Evolutionary conservation across 2,113 vertebrate genomes (phyloP), one percentile per base, ranked within the genome.

Genomic region (Maccullochella peelii): DNA sequence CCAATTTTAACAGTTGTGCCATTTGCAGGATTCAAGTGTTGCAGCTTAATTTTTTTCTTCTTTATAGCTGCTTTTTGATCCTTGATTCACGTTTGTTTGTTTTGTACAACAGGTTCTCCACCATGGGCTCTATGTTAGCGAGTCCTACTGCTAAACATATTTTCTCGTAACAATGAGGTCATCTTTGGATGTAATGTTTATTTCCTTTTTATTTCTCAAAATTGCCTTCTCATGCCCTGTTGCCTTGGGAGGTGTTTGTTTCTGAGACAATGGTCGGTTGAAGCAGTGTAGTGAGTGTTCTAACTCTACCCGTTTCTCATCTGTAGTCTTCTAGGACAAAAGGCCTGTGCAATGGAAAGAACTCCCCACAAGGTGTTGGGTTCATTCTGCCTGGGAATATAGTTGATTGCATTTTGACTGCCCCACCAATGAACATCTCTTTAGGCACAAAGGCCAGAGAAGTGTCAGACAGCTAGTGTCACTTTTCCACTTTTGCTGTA

Each of bases 321-420:
- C 76, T 88, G 74, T 77, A 70, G 67, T 59, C 65, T 77, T 8
- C 66, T 8, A 5, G n/a, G 21, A 79, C 55, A n/a, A n/a, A n/a
- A 57, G 66, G 73, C n/a, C n/a, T n/a, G n/a, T n/a, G n/a, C n/a
- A n/a, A n/a, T n/a, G n/a, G n/a, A n/a, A n/a, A n/a, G n/a, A n/a
- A n/a, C n/a, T n/a, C n/a, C n/a, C n/a, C n/a, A n/a, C n/a, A n/a
- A n/a, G n/a, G n/a, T n/a, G n/a, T n/a, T n/a, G n/a, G n/a, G n/a
- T n/a, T n/a, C n/a, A n/a, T n/a, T n/a, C n/a, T n/a, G n/a, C n/a
- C n/a, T n/a, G n/a, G n/a, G n/a, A n/a, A n/a, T n/a, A n/a, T n/a
- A n/a, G n/a, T 76, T 92, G 92, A 94, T 93, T 95, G 91, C 88
- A 80, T 87, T 93, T 82, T 89, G 90, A 92, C 85, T 55, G 44